A percentile compares a stretch with the other conserved stretches of the same genome.
Evolutionary conservation across 2,797 vertebrate species (phyloP).

Genomic region (Tenualosa thibaudeaui): DNA sequence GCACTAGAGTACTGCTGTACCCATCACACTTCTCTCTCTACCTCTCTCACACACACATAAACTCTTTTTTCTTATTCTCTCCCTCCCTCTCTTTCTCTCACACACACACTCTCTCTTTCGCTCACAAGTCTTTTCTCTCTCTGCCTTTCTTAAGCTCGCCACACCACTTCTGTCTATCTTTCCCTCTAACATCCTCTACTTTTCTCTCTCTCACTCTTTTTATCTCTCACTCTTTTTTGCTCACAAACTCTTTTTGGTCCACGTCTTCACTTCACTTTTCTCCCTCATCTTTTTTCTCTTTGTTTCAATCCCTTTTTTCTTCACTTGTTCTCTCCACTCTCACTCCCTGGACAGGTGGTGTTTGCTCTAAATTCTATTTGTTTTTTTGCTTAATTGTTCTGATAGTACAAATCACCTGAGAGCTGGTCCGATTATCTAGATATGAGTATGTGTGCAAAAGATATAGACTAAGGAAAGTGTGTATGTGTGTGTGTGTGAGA

Average conservation of each 20-base stretch:
- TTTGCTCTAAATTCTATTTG: not conserved
- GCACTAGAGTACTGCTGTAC: no score
- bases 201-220: not conserved
- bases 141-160: not conserved
- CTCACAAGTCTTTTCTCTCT: not conserved
- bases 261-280: constrained; percentile 26
- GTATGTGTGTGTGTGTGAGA: not conserved
- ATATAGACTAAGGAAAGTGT: not conserved
- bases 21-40: not conserved
- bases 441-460: not conserved
- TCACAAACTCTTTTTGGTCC: not conserved
- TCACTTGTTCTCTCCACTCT: not conserved
- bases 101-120: not conserved
- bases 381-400: not conserved
- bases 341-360: not conserved
- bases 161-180: constrained; percentile 23
- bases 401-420: not conserved
- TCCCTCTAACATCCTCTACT: constrained; percentile 25
- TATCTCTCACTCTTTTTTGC: not conserved
- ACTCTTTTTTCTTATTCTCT: no score
- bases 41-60: no score
- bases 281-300: not conserved
- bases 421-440: not conserved
- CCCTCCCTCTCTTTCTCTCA: no score
- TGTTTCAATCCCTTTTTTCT: not conserved